Evolutionary conservation across 2,113 vertebrate species (phyloP).

Genomic region (Cyprinodon variegatus): DNA sequence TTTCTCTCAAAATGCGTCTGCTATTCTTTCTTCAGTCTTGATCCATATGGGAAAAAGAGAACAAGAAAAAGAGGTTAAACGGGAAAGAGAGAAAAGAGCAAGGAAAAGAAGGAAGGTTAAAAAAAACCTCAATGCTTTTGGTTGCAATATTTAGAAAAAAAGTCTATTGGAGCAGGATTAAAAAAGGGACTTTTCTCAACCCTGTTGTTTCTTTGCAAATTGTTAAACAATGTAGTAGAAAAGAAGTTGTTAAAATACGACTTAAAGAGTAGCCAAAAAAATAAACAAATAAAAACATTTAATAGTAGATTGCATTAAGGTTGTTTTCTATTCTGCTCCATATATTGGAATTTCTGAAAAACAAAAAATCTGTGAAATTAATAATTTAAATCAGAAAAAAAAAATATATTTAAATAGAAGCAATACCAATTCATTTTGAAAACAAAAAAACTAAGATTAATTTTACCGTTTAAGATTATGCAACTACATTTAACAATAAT

Average conservation of each 20-base stretch:
- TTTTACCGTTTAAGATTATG: background rate
- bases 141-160: slow-evolving; percentile 41
- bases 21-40: slow-evolving; percentile 78
- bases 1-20: slow-evolving; percentile 78
- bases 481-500: slow-evolving; percentile 1
- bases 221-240: too few species aligned
- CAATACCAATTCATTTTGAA: background rate
- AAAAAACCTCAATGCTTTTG: slow-evolving; percentile 48
- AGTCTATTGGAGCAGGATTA: slow-evolving; percentile 42
- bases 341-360: background rate
- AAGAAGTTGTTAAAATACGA: background rate
- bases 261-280: background rate
- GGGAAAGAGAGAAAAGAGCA: slow-evolving; percentile 12
- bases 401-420: background rate
- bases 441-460: background rate
- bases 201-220: background rate
- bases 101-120: slow-evolving; percentile 15
- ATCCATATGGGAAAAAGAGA: slow-evolving; percentile 64
- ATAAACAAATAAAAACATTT: background rate
- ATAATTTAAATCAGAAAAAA: background rate
- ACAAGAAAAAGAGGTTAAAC: slow-evolving; percentile 45
- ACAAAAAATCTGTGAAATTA: background rate
- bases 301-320: background rate
- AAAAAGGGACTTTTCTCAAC: slow-evolving; percentile 16
- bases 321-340: background rate